Evolutionary conservation across 2,113 vertebrate species (phyloP).

Genomic region (Corvus cornix): DNA sequence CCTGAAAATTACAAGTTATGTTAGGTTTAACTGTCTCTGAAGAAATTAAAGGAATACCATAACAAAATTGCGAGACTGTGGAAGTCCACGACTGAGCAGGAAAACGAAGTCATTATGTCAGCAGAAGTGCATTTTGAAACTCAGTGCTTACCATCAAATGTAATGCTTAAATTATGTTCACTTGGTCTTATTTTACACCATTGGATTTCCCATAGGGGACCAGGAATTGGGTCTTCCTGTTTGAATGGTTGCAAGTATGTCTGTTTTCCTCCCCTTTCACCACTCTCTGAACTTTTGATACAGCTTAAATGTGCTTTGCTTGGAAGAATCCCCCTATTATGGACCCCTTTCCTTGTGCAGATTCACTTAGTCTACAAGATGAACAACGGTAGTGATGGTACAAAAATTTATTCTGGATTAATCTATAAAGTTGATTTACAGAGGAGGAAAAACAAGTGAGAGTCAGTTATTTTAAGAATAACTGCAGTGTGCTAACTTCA

Average conservation of each 20-base stretch:
- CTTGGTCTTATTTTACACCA: neutral
- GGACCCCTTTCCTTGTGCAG: neutral
- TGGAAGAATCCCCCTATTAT: neutral
- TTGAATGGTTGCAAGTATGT: neutral
- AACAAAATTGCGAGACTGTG: neutral
- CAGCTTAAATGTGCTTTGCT: neutral
- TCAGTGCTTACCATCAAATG: neutral
- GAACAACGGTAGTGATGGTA: neutral
- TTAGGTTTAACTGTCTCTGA: neutral
- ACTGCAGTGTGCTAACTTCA: neutral
- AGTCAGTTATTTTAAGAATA: neutral
- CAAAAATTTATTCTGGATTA: slow-evolving; percentile 15
- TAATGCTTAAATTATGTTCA: neutral
- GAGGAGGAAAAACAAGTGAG: neutral
- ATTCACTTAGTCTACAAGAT: slow-evolving; percentile 29
- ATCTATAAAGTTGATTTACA: neutral
- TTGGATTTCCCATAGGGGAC: neutral
- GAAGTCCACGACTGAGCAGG: neutral
- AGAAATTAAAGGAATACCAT: neutral
- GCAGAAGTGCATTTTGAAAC: neutral
- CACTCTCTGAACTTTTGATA: neutral
- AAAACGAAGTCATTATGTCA: neutral
- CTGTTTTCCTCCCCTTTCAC: neutral
- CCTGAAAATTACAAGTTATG: neutral
- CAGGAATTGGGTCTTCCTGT: slow-evolving; percentile 6